A percentile compares a stretch with the other conserved stretches of the same genome.
These are phyloP conservation scores for Equus przewalskii DNA, from an alignment of 2,113 vertebrate species.

Conservation along the genomic window DNA sequence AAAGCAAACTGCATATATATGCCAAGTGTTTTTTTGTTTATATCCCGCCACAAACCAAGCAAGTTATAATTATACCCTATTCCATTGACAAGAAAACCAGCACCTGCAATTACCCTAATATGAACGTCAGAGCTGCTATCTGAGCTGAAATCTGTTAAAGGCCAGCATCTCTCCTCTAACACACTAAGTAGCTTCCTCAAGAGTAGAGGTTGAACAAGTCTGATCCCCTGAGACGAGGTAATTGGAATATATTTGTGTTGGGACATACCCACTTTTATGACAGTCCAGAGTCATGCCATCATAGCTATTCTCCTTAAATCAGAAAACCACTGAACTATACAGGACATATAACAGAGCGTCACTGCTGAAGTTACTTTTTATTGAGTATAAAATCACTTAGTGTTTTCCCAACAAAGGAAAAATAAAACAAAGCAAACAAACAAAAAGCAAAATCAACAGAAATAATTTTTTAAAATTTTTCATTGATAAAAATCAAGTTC, in stretches of 20 bases:
- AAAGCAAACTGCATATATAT: not conserved
- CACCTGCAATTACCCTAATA: not conserved
- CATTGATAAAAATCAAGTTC: slow-evolving; percentile 28
- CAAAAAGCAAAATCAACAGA: not conserved
- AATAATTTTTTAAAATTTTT: not conserved
- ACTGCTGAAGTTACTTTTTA: not conserved
- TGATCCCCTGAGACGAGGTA: not conserved
- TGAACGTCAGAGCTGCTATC: not conserved
- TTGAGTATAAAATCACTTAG: not conserved
- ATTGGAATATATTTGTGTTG: not conserved
- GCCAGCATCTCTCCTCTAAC: not conserved
- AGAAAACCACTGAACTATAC: not conserved
- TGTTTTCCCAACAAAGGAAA: not conserved
- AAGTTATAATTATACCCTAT: not conserved
- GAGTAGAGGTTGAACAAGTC: not conserved
- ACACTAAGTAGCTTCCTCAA: not conserved
- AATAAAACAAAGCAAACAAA: not conserved
- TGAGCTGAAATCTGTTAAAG: not conserved
- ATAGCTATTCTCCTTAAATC: not conserved
- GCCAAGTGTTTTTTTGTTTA: not conserved
- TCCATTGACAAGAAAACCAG: not conserved
- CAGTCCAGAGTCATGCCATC: not conserved
- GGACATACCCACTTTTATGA: not conserved
- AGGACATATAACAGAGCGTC: not conserved
- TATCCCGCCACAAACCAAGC: not conserved